Conservation (phyloP, 1,140 invertebrate species). For the Sarcophaga bullata region DNA sequence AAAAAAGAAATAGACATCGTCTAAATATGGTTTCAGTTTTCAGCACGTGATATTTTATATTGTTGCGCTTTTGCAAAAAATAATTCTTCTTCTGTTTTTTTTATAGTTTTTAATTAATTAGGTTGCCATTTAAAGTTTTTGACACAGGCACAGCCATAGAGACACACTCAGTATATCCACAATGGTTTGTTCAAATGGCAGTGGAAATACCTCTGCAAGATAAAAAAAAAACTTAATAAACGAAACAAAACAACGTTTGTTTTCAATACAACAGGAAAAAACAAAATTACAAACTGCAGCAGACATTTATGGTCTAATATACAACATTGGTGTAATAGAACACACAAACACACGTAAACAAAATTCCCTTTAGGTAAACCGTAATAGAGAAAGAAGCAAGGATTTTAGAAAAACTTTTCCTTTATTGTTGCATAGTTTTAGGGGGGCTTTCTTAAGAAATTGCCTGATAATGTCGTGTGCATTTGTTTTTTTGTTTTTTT, state of each 20-base stretch:
- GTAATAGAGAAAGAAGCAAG: not conserved
- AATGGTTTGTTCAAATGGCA: not conserved
- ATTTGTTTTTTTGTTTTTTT: not conserved
- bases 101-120: constrained; percentile 45
- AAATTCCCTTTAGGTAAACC: not conserved
- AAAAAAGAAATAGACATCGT: not conserved
- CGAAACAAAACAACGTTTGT: constrained; percentile 9
- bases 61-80: not conserved
- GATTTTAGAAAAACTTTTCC: constrained; percentile 13
- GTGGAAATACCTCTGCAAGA: not conserved
- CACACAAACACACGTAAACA: constrained; percentile 15
- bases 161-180: not conserved
- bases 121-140: constrained; percentile 46
- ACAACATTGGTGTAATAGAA: constrained; percentile 26
- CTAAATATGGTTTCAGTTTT: constrained; percentile 35
- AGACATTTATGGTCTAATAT: constrained; percentile 34
- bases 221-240: not conserved
- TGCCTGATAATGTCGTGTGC: not conserved
- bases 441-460: not conserved
- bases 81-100: constrained; percentile 25
- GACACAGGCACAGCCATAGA: constrained; percentile 10
- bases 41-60: constrained; percentile 32
- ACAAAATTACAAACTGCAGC: constrained; percentile 15
- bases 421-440: constrained; percentile 1
- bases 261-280: too few relatives aligned